Base-by-base conservation (phyloP, 2,113 vertebrate genomes). In the Pandion haliaetus region DNA sequence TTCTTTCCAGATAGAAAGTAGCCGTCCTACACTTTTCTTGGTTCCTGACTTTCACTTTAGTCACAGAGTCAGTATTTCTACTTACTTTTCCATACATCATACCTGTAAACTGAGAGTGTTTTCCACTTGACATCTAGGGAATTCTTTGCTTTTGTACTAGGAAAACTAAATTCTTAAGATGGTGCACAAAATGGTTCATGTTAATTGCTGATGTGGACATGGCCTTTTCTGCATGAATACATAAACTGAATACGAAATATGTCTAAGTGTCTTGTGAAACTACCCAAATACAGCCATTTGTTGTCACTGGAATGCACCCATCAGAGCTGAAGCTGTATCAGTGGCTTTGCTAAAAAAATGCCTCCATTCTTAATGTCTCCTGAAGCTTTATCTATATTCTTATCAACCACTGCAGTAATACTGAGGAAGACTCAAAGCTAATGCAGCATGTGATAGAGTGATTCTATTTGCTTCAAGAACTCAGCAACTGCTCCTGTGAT, bases 381-480 rank as follows among this genome's bases (percentile, higher is more conserved):
- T 82, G 59, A 91, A 96, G 50, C 65, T 96, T 94, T 97, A 94
- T 96, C 93, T 94, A 94, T 95, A 94, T 96, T 95, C 94, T 91
- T 95, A 95, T 94, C 94, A 96, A 96, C 94, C 72, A 78, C 91
- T 84, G 91, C 89, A 96, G 86, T 86, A 96, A 96, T 86, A 91
- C 83, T 59, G 93, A 96, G 86, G 93, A 95, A 93, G 93, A 96
- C 94, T 96, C 95, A 96, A 82, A 97, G 86, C 89, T 95, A 97
- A 96, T 97, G 96, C 95, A 95, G 91, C 94, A 97, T 96, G 94
- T 95, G 95, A 97, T 97, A 97, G 95, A 97, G 94, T 94, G 94
- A 93, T 94, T 96, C 93, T 97, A 29, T 96, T 96, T 96, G 91
- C 96, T 97, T 94, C 95, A 97, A 94, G 91, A 96, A 91, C 89